phyloP scores from a whole-genome alignment of 1,140 invertebrate genomes.

The Drosophila micromelanica region DNA sequence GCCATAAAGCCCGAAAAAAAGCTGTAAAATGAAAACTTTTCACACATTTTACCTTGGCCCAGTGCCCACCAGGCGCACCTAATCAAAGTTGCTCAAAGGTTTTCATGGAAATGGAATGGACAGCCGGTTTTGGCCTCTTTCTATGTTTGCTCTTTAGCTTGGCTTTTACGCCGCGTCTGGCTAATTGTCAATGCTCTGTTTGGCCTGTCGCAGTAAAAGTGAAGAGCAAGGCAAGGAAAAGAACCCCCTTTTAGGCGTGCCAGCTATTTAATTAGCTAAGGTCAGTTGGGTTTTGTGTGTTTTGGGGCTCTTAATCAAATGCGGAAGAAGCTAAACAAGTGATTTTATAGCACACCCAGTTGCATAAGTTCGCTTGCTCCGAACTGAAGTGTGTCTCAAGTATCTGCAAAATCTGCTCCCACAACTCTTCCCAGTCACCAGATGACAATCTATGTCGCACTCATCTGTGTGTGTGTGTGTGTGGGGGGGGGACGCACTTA shows the following conservation, averaged over 20 bases:
- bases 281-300: constrained; percentile 47
- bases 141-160: not conserved
- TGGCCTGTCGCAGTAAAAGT: constrained; percentile 32
- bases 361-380: constrained; percentile 20
- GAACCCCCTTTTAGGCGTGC: constrained; percentile 19
- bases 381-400: constrained; percentile 26
- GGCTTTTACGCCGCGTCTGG: constrained; percentile 22
- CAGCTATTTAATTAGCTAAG: constrained; percentile 58
- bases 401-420: constrained; percentile 41
- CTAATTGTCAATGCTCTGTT: constrained; percentile 57
- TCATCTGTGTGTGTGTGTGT: constrained; percentile 19
- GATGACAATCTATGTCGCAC: constrained; percentile 50
- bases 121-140: constrained; percentile 23
- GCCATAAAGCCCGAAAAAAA: constrained; percentile 20
- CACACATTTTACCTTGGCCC: constrained; percentile 40
- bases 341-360: constrained; percentile 10
- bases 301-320: not conserved
- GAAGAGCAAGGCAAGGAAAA: constrained; percentile 24
- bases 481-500: constrained; percentile 45
- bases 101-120: constrained; percentile 1
- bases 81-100: constrained; percentile 30
- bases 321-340: constrained; percentile 17
- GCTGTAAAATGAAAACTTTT: constrained; percentile 32
- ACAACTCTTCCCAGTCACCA: constrained; percentile 41
- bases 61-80: constrained; percentile 16